Conservation (phyloP, 2,797 vertebrate species). For the Coluber constrictor region DNA sequence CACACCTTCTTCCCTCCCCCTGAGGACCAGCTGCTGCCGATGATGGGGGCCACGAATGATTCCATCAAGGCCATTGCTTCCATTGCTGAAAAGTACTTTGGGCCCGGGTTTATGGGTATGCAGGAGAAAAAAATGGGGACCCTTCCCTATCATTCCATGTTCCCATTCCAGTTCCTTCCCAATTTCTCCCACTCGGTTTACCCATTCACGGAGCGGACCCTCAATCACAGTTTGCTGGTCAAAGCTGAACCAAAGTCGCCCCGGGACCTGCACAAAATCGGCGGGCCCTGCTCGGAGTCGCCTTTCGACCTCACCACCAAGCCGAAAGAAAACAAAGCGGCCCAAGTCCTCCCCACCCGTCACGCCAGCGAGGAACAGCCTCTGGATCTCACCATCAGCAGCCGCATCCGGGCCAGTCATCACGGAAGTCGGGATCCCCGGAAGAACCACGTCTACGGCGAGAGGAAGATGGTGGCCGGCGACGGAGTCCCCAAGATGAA, state of each 20-base stretch:
- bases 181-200: slow-evolving; percentile 94
- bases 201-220: slow-evolving; percentile 81
- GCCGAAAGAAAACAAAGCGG: slow-evolving; percentile 86
- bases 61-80: slow-evolving; percentile 99
- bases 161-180: slow-evolving; percentile 95
- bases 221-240: slow-evolving; percentile 90
- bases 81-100: slow-evolving; percentile 98
- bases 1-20: slow-evolving; percentile 95
- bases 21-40: slow-evolving; percentile 88
- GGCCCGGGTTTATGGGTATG: slow-evolving; percentile 92
- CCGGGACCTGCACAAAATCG: slow-evolving; percentile 83
- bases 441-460: slow-evolving; percentile 88
- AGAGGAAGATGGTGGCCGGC: slow-evolving; percentile 75
- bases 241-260: slow-evolving; percentile 95
- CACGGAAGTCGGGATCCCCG: slow-evolving; percentile 81
- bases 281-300: slow-evolving; percentile 80
- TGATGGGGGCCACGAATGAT: slow-evolving; percentile 84
- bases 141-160: slow-evolving; percentile 93
- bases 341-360: slow-evolving; percentile 71
- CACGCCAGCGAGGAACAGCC: slow-evolving; percentile 88
- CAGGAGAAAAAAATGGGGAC: slow-evolving; percentile 96
- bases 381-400: slow-evolving; percentile 93
- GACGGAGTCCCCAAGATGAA: slow-evolving; percentile 79
- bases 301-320: slow-evolving; percentile 97
- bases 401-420: slow-evolving; percentile 85